Evolutionary conservation across 2,888 invertebrate species (phyloP), one percentile per base, ranked within the genome.

Genomic region (Stegophylla sp.): DNA sequence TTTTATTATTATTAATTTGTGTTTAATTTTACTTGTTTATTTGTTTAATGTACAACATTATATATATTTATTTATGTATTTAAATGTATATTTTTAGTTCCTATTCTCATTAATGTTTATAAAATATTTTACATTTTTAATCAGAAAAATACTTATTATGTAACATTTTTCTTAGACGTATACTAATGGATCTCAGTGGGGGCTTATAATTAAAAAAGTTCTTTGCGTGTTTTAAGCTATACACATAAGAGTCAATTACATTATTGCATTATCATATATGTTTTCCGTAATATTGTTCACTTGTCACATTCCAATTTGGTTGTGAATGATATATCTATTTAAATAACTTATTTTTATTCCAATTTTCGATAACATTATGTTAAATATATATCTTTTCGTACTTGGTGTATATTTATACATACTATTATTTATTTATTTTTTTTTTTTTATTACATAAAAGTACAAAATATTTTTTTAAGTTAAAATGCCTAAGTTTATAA

Each of bases 381-480:
- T n/a, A n/a, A n/a, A n/a, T 34, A 34, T 34, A 43, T 13, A 43
- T 13, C 13, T 63, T 48, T 64, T 43, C 67, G 76, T 77, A 77
- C 76, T 77, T 77, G 67, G 43, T 77, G 67, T 77, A 67, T 76
- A 67, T 67, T 61, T 67, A 75, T 63, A 63, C 74, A 28, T 74
- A 74, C 26, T 63, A 64, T 75, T 75, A 56, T 26, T 66, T 77
- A 67, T 76, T 41, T 76, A 67, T 64, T 75, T 61, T 45, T 63
- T 63, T 51, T 53, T 66, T 56, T 67, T 77, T 56, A 43, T 56
- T 67, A 67, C 28, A 28, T 59, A 56, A 77, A 59, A 77, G 56
- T 77, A 77, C 76, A 77, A 77, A 77, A 67, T 77, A 67, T 59
- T 67, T 77, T 53, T 66, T 64, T 64, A 75, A 75, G 75, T 75